Conservation (phyloP, 2,797 vertebrate species). For the Tachyglossus aculeatus region DNA sequence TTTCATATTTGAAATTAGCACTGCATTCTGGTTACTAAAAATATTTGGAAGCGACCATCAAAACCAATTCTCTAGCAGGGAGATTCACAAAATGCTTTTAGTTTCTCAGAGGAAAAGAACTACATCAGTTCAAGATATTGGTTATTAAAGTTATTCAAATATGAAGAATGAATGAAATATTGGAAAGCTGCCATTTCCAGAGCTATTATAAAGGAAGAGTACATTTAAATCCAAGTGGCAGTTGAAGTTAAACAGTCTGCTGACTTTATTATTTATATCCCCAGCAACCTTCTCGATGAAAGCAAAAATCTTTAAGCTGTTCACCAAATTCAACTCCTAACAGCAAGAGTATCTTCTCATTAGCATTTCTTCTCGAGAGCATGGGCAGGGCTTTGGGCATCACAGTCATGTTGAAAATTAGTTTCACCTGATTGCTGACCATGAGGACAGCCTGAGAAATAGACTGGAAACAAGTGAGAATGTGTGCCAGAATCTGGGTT, state of each 20-base stretch:
- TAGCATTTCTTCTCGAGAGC: not conserved
- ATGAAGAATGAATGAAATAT: not conserved
- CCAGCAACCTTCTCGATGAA: not conserved
- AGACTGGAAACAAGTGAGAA: not conserved
- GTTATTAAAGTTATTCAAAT: too few relatives aligned
- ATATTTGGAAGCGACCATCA: too few relatives aligned
- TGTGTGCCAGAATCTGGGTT: accelerated
- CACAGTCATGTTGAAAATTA: not conserved
- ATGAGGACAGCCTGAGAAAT: not conserved
- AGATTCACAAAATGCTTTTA: not conserved
- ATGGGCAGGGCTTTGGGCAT: not conserved
- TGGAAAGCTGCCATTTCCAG: not conserved
- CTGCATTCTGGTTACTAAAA: too few relatives aligned
- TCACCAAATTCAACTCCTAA: not conserved
- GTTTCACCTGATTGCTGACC: not conserved
- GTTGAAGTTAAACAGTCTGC: not conserved
- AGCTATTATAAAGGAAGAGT: not conserved
- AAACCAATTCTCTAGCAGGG: too few relatives aligned
- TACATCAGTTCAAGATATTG: too few relatives aligned
- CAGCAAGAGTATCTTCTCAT: not conserved
- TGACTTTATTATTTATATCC: not conserved
- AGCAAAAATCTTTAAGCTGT: constrained; percentile 2
- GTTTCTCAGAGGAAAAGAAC: too few relatives aligned
- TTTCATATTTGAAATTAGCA: not conserved
- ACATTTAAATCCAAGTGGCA: not conserved